Evolutionary conservation across 2,888 invertebrate genomes (phyloP), one percentile per base, ranked within the genome.

Genomic region (Parasteatoda lunata): DNA sequence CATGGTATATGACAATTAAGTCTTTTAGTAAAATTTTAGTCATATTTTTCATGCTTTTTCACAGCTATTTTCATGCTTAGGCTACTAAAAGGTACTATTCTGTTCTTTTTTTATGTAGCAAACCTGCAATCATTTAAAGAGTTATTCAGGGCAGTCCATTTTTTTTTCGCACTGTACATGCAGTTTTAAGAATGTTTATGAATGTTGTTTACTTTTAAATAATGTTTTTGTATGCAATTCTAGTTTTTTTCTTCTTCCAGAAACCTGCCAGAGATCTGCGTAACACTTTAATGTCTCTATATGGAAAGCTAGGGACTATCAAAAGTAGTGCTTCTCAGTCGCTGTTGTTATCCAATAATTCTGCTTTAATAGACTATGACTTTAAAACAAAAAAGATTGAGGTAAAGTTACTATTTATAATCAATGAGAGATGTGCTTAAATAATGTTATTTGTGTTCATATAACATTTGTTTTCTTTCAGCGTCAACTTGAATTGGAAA

Each of bases 401-500:
- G 94, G 96, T 95, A 92, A 89, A 13, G 30, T 15, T 4, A 11
- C 30, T 4, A 9, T 13, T 59, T 59, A 13, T 59, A 3, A 13
- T 13, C 59, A 4, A 59, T 13, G n/a, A 59, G 64, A 48, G 52
- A 30, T 68, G 9, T 68, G 3, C 68, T 9, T 6, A 5, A 9
- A 5, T 8, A 1, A 68, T 30, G 15, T 15, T 5, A 66, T 68
- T 30, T 68, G 11, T 68, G 5, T 30, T 77, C 48, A 49, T 49
- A 13, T n/a, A 4, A 48, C 9, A 48, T 9, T 77, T 30, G 9
- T 70, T 52, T 52, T 6, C n/a, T 48, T 89, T 49, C 84, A 97
- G 95, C 95, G 96, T 93, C 94, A 95, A 30, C 93, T 98, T 91
- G 99, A 99, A 92, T 93, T 97, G 90, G 96, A 97, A 92, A 98